Percentiles rank a stretch among this genome's conserved stretches.
These are phyloP conservation scores for Xestia ashworthii DNA, from an alignment of 2,888 invertebrate genomes.

Conservation along the genomic window DNA sequence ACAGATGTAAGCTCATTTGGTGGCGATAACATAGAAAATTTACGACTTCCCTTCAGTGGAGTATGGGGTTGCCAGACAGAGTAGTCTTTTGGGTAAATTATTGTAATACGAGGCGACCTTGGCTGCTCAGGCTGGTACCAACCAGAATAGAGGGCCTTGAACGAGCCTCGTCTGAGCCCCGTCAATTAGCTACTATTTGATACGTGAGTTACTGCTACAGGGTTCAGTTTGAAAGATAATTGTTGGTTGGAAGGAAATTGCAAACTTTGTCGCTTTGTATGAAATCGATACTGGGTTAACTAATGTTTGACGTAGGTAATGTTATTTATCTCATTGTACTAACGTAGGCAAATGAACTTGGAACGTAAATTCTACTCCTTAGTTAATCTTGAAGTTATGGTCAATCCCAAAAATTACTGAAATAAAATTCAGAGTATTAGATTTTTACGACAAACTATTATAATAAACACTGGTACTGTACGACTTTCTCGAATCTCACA, in stretches of 20 bases:
- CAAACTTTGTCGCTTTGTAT: background rate
- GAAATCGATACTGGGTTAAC: background rate
- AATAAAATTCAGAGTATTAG: conserved; percentile 4
- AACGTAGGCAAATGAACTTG: background rate
- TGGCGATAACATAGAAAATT: conserved; percentile 64
- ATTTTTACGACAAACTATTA: conserved; percentile 53
- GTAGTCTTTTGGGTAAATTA: conserved; percentile 64
- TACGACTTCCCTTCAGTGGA: conserved; percentile 57
- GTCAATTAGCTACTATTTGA: conserved; percentile 59
- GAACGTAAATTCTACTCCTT: background rate
- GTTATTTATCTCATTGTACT: background rate
- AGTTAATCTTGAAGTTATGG: conserved; percentile 6
- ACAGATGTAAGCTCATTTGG: conserved; percentile 55
- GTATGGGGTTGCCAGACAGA: conserved; percentile 48
- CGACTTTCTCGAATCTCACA: conserved; percentile 56
- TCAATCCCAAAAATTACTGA: conserved; percentile 21
- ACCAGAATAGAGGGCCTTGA: conserved; percentile 64
- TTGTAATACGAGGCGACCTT: conserved; percentile 63
- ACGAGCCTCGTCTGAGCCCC: conserved; percentile 32
- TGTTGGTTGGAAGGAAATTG: conserved; percentile 3
- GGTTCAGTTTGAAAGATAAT: conserved; percentile 27
- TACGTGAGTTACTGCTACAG: conserved; percentile 34
- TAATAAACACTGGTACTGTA: conserved; percentile 60
- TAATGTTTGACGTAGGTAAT: background rate
- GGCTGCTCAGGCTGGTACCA: conserved; percentile 65